Evolutionary conservation across 2,797 vertebrate genomes (phyloP).

Genomic region (Paedocypris micromegethes): DNA sequence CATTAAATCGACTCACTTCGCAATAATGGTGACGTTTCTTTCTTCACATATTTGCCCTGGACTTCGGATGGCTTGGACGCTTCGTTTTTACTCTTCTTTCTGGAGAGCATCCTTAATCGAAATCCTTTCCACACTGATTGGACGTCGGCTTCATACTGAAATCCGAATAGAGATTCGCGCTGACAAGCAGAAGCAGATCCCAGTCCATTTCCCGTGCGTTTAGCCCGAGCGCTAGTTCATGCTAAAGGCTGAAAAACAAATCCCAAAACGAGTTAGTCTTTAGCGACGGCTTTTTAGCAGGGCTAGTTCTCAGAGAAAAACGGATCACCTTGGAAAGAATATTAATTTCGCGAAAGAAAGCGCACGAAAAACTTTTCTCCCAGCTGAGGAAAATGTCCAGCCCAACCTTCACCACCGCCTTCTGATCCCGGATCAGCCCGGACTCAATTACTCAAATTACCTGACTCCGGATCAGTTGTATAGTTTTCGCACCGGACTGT

Average conservation of each 20-base stretch:
- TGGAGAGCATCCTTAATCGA: conserved; percentile 79
- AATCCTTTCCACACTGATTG: conserved; percentile 52
- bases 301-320: no score
- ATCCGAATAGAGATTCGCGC: conserved; percentile 30
- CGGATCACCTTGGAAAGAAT: not conserved
- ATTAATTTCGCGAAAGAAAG: not conserved
- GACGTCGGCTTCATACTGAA: conserved; percentile 47
- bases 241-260: conserved; percentile 16
- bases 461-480: conserved; percentile 14
- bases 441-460: not conserved
- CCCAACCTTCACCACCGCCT: conserved; percentile 14
- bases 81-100: conserved; percentile 96
- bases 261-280: not conserved
- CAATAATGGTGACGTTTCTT: conserved; percentile 92
- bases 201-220: conserved; percentile 8
- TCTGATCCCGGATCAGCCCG: conserved; percentile 26
- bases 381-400: conserved; percentile 12
- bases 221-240: conserved; percentile 16
- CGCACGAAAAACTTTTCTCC: conserved; percentile 17
- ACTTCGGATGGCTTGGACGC: conserved; percentile 93
- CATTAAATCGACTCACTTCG: conserved; percentile 71
- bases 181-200: conserved; percentile 14
- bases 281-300: not conserved
- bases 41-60: conserved; percentile 97
- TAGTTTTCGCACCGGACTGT: not conserved